Evolutionary conservation across 2,888 invertebrate species (phyloP), one percentile per base, ranked within the genome.

Genomic region (Amaurobius ferox): DNA sequence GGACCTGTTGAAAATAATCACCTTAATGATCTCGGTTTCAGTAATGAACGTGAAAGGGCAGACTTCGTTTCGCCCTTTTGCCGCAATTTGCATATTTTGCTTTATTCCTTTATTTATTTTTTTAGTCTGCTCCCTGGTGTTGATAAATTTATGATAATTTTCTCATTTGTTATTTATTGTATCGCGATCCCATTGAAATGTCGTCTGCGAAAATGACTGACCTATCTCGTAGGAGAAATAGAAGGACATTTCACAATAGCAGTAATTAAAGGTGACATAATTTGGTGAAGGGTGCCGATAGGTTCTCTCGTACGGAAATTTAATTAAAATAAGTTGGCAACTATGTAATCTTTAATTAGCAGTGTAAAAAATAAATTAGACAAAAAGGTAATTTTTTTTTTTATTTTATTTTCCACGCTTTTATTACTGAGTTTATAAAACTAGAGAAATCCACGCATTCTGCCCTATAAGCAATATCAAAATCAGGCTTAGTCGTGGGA

Each of bases 111-210:
- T n/a, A n/a, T n/a, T n/a, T n/a, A n/a, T n/a, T 16, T 44, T 16
- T 44, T 16, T 44, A 16, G 2, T 44, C n/a, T 7, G 44, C 44
- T 5, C 35, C 5, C 35, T 9, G 35, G 35, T 35, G 35, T 35
- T 44, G 44, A 44, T 44, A 44, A 44, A 44, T 44, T 44, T 44
- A 44, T 44, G 44, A 44, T 44, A 44, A 44, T 44, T 44, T 13
- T 13, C 44, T 44, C 44, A 44, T 44, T 44, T 13, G 44, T 16
- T 44, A 44, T 44, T 44, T 44, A 44, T 44, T 44, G 44, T 44
- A 16, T 44, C 44, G 16, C 44, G 44, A 44, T 44, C 44, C n/a
- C 16, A 13, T 44, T 44, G 9, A 44, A 44, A 35, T 35, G 35
- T 35, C 9, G 9, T 16, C 44, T 44, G 13, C 13, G 16, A 44